Evolutionary conservation across 2,888 invertebrate genomes (phyloP).

Genomic region (Caenorhabditis sp.): DNA sequence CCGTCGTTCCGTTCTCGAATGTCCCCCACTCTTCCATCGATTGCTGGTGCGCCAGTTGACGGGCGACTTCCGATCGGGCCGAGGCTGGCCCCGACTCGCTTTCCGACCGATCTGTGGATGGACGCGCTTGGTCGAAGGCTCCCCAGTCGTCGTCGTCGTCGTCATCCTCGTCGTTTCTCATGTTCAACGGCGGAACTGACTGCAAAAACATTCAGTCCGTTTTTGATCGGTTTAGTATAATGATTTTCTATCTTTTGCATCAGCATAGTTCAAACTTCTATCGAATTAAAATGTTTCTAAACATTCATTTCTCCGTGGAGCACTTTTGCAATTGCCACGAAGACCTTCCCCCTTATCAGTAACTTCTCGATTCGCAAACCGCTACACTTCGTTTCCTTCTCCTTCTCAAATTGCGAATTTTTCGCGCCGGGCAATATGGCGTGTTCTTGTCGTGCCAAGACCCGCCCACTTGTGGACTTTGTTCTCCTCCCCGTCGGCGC

Average conservation of each 20-base stretch:
- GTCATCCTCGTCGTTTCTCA: conserved; percentile 18
- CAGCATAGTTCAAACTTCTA: too few species aligned
- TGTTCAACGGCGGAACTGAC: background rate
- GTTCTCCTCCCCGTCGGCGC: background rate
- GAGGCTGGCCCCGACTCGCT: background rate
- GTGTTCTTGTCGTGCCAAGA: conserved; percentile 22
- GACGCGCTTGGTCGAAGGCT: conserved; percentile 66
- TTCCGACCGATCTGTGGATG: conserved; percentile 27
- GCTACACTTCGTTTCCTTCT: conserved; percentile 2
- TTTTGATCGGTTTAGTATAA: too few species aligned
- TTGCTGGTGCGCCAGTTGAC: conserved; percentile 35
- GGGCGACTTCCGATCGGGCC: conserved; percentile 19
- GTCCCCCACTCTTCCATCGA: conserved; percentile 46
- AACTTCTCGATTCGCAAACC: background rate
- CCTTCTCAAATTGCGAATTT: background rate
- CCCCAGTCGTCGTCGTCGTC: conserved; percentile 74
- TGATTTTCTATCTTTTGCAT: too few species aligned
- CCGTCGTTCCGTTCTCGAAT: conserved; percentile 24
- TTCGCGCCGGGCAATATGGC: too few species aligned
- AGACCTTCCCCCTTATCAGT: too few species aligned
- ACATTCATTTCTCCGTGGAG: too few species aligned
- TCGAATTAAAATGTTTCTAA: too few species aligned
- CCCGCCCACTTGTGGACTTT: conserved; percentile 29
- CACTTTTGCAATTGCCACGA: too few species aligned
- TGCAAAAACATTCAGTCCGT: too few species aligned